phyloP scores from a whole-genome alignment of 2,113 vertebrate species.

The Gadus chalcogrammus region DNA sequence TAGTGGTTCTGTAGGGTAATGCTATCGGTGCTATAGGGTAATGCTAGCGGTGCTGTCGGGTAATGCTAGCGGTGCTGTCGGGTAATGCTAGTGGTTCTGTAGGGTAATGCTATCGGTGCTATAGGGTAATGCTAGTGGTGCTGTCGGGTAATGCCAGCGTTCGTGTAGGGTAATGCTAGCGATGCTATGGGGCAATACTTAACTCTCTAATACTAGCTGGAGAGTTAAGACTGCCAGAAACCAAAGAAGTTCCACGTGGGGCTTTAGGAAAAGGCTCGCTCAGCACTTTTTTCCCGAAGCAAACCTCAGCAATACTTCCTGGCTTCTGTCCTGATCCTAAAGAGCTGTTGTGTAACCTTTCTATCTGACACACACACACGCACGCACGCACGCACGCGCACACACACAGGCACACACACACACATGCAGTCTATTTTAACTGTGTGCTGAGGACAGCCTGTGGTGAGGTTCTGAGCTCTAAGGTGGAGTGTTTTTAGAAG shows the following conservation, averaged over 20 bases:
- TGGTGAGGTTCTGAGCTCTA: slow-evolving; percentile 23
- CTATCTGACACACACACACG: slow-evolving; percentile 3
- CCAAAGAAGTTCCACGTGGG: slow-evolving; percentile 31
- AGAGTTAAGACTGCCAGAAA: slow-evolving; percentile 24
- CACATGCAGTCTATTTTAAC: slow-evolving; percentile 19
- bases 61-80: no score
- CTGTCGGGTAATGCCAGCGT: no score
- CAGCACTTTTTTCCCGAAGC: slow-evolving; percentile 43
- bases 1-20: no score
- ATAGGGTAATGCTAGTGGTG: no score
- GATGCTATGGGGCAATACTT: no score
- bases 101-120: no score
- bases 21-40: no score
- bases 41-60: no score
- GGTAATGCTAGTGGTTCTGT: no score
- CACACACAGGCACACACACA: background rate
- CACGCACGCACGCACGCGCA: background rate
- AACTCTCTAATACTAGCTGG: background rate
- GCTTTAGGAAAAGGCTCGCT: slow-evolving; percentile 43
- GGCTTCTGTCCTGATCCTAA: slow-evolving; percentile 28
- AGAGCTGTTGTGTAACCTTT: slow-evolving; percentile 41
- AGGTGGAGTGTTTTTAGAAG: slow-evolving; percentile 43
- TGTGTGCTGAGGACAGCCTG: slow-evolving; percentile 37
- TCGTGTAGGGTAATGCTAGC: no score
- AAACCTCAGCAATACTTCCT: slow-evolving; percentile 7